Percentiles rank a stretch among this genome's conserved stretches.
phyloP scores from a whole-genome alignment of 2,888 invertebrate species.

The Zygothrica quintamaculata region DNA sequence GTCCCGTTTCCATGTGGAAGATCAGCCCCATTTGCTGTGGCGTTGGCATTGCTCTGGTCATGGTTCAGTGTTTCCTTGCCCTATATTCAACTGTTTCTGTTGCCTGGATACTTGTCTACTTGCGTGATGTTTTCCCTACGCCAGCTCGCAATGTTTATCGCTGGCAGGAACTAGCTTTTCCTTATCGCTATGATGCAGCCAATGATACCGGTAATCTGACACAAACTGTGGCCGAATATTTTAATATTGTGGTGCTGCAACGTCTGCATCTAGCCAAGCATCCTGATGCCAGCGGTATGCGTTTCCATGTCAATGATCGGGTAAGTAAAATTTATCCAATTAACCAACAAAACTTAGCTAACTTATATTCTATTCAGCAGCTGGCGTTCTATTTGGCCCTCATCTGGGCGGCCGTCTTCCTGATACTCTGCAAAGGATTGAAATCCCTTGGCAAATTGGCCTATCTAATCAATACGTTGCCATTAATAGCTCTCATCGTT shows the following conservation, averaged over 20 bases:
- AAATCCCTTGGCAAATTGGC: conserved; percentile 86
- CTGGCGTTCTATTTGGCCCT: conserved; percentile 95
- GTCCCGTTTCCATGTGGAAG: conserved; percentile 96
- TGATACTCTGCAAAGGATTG: conserved; percentile 94
- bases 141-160: conserved; percentile 57
- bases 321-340: conserved; percentile 64
- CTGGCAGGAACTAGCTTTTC: conserved; percentile 82
- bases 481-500: conserved; percentile 88
- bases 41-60: conserved; percentile 92
- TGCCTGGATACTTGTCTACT: conserved; percentile 96
- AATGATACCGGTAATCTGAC: conserved; percentile 87
- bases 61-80: conserved; percentile 92
- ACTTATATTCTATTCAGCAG: conserved; percentile 87
- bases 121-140: conserved; percentile 92
- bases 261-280: conserved; percentile 85
- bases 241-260: conserved; percentile 91
- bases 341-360: conserved; percentile 15
- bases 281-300: conserved; percentile 76
- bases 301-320: conserved; percentile 83
- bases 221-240: conserved; percentile 93
- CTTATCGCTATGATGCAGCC: conserved; percentile 86
- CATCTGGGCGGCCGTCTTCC: conserved; percentile 95
- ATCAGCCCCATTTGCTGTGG: conserved; percentile 96
- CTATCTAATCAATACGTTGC: conserved; percentile 91
- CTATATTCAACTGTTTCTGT: conserved; percentile 94